Conservation (phyloP, 2,113 vertebrate species). For the Jacana jacana region DNA sequence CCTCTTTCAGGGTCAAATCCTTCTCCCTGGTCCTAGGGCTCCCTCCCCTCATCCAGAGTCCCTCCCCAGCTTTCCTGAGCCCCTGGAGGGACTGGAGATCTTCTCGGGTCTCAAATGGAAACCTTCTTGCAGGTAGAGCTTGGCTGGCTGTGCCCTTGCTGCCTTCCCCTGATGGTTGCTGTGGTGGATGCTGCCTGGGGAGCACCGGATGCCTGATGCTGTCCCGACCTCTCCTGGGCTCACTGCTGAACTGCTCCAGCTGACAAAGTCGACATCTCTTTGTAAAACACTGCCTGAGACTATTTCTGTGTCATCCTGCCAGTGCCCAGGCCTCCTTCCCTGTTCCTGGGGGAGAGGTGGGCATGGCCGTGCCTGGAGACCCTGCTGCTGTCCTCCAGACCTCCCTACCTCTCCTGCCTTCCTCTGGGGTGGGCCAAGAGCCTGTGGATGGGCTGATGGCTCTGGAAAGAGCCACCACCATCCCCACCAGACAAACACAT, state of each 20-base stretch:
- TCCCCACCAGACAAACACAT: fast-evolving
- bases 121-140: not conserved
- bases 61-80: too few relatives aligned
- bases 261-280: not conserved
- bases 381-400: not conserved
- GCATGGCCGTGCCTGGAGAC: not conserved
- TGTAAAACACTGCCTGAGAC: not conserved
- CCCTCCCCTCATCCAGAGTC: too few relatives aligned
- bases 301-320: not conserved
- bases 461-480: not conserved
- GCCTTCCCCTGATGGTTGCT: not conserved
- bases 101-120: not conserved
- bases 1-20: too few relatives aligned
- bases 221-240: not conserved
- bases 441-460: not conserved
- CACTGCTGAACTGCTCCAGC: not conserved
- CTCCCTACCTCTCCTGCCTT: not conserved
- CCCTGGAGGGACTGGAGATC: too few relatives aligned
- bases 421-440: not conserved
- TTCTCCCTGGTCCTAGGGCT: too few relatives aligned
- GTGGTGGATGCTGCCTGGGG: not conserved
- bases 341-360: not conserved
- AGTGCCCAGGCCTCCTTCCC: not conserved
- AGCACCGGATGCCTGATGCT: not conserved
- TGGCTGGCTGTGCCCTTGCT: not conserved